Conservation (phyloP, 2,797 vertebrate species). For the Chlorospingus flavigularis region DNA sequence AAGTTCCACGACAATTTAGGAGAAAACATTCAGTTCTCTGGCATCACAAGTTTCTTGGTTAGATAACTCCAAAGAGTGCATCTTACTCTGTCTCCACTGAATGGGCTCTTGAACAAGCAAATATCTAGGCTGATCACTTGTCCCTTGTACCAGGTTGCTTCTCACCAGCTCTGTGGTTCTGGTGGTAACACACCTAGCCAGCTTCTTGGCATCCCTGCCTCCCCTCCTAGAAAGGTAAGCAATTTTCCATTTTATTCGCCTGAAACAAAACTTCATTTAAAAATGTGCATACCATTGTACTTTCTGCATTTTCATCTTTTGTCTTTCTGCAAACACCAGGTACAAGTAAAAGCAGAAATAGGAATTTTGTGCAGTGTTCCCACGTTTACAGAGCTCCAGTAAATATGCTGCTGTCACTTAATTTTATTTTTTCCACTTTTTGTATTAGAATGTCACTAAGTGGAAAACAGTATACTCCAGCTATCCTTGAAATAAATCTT, state of each 20-base stretch:
- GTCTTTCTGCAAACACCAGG: neutral
- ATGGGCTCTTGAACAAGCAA: neutral
- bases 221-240: neutral
- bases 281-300: neutral
- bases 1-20: neutral
- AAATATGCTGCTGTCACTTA: neutral
- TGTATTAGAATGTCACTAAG: neutral
- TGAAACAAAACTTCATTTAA: neutral
- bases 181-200: neutral
- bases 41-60: neutral
- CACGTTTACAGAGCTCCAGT: neutral
- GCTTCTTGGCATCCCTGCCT: neutral
- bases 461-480: neutral
- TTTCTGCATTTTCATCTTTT: neutral
- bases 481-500: slow-evolving; percentile 10
- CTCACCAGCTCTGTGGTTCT: neutral
- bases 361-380: neutral
- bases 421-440: slow-evolving; percentile 21
- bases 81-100: neutral
- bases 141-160: neutral
- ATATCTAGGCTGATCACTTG: neutral
- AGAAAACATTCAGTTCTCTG: neutral
- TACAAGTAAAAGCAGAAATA: neutral
- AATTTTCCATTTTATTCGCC: neutral
- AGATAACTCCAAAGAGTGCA: neutral